Base-by-base conservation (phyloP, 2,113 vertebrate genomes). In the Caretta caretta region DNA sequence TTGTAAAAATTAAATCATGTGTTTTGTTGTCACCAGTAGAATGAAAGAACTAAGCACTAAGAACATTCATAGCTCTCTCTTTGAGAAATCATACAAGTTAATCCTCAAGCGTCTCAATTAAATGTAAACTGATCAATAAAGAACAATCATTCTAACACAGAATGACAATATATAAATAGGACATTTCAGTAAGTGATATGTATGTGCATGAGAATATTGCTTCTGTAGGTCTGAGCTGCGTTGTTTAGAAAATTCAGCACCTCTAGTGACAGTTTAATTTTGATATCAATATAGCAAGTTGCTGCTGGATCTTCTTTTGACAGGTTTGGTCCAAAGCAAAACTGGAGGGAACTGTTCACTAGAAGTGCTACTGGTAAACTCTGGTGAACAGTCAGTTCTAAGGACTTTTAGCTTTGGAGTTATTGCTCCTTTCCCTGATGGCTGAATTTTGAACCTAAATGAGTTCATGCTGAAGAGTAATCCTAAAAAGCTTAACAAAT, bases 241-340 rank as follows among this genome's bases (percentile, higher is more conserved):
- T 42, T 87, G 76, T 29, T 90, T 35, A 87, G 93, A 90, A 48
- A 85, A 48, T 17, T n/a, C 51, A 59, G 8, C 22, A 10, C 35
- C 48, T 80, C 38, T 87, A 96, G 90, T 75, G 85, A 83, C 80
- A 82, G 51, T 80, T 51, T 90, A 89, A 84, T 87, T 35, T 84
- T 92, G 83, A 90, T 84, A 87, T 42, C 42, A 78, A 92, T 76
- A 65, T 83, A 72, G 59, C 13, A 69, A 46, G 8, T 78, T 94
- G 3, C 27, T 90, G 56, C 38, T 75, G 31, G 19, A 86, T 38
- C 29, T 75, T 78, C 38, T 31, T 94, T 80, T 83, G 53, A 86
- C 20, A 56, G 88, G 80, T 86, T 25, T 59, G 10, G 10, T 16
- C 27, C 92, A 50, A 12, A 83, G 48, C 20, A 92, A 96, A 93